phyloP scores from a whole-genome alignment of 64 coral and sea anemone genomes.

The Montipora foliosa region DNA sequence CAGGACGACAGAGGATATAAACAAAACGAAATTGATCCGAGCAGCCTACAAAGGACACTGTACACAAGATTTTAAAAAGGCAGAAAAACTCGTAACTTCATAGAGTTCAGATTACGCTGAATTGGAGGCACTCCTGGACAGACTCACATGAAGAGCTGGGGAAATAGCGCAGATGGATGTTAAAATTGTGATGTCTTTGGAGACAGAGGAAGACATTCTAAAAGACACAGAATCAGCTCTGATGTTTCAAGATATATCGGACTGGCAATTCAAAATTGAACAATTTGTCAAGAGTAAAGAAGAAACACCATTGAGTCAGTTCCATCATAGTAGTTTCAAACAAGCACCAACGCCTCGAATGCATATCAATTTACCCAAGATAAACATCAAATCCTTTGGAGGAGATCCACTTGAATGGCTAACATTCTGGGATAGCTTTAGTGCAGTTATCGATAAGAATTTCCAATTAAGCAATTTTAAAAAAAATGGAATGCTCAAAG shows the following conservation, averaged over 20 bases:
- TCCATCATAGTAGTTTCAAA: conserved; percentile 56
- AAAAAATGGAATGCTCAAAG: neutral
- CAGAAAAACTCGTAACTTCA: neutral
- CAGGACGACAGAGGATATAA: conserved; percentile 24
- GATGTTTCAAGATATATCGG: conserved; percentile 66
- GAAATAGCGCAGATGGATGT: conserved; percentile 36
- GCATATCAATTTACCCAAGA: conserved; percentile 42
- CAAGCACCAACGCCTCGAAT: conserved; percentile 4
- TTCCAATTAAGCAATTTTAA: neutral
- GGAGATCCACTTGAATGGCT: conserved; percentile 46
- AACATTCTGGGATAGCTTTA: conserved; percentile 61
- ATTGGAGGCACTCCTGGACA: conserved; percentile 36
- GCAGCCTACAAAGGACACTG: conserved; percentile 48
- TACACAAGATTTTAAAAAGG: conserved; percentile 46
- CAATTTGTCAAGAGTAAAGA: conserved; percentile 24
- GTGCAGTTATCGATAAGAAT: conserved; percentile 6
- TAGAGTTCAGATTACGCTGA: neutral
- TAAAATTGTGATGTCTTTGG: conserved; percentile 28
- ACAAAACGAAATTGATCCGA: conserved; percentile 23
- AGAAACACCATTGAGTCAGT: conserved; percentile 43
- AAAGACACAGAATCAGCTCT: conserved; percentile 56
- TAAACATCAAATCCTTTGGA: conserved; percentile 45
- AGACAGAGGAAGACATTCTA: conserved; percentile 19
- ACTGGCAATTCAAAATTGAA: conserved; percentile 35
- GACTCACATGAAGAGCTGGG: conserved; percentile 24